Base-by-base conservation (phyloP, 1,140 invertebrate species). In the Temnothorax nylanderi region DNA sequence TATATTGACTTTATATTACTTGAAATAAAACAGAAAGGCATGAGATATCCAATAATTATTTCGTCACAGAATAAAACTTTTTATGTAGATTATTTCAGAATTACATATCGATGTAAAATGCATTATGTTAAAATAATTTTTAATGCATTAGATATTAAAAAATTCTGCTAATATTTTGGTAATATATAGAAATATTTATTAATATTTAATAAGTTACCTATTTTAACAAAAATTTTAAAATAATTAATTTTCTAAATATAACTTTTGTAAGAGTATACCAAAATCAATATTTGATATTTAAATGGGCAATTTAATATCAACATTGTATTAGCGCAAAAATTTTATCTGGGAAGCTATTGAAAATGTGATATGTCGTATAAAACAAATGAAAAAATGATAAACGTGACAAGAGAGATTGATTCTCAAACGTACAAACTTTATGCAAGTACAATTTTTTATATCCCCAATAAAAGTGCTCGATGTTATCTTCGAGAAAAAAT, bases 221-320 rank as follows among this genome's bases (percentile, higher is more conserved):
- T 67, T 41, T 67, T 11, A 44, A 6, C 3, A 37, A 65, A 65
- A 44, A 44, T 11, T 67, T 2, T 21, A 67, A 67, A 67, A 13
- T 13, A 47, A 47, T 13, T 65, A 26, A 26, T 26, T 65, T 65
- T 41, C 10, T 41, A 41, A 44, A 21, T 37, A 65, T 13, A 67
- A 21, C 41, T 21, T 13, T 44, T 67, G 10, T 67, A 44, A 44
- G 1, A 44, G 37, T 13, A 67, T 67, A 44, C 10, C 21, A 44
- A 67, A 67, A 67, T 44, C 10, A 67, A 44, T 44, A 67, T 65
- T n/a, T 3, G 64, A 41, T 65, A n/a, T 67, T 44, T 67, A 67
- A 65, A 44, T 67, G 37, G 37, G n/a, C 37, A 21, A 44, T 67
- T n/a, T 21, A 44, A 0, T 21, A 21, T 67, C n/a, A 67, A 41